phyloP scores from a whole-genome alignment of 2,113 vertebrate species.

The Poeciliopsis turrubarensis region DNA sequence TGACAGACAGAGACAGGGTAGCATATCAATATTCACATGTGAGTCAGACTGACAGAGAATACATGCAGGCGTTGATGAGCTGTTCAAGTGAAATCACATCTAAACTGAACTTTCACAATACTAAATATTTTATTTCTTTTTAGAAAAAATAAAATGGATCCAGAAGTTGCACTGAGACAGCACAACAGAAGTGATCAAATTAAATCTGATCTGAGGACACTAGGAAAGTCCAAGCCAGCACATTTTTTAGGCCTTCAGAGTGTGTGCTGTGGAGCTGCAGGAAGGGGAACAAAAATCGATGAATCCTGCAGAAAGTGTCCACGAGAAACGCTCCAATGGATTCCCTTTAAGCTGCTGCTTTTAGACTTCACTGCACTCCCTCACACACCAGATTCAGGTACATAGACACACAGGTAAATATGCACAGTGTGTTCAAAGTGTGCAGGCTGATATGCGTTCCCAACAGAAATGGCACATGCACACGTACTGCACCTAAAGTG shows the following conservation, averaged over 20 bases:
- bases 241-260: conserved; percentile 30
- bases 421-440: background rate
- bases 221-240: conserved; percentile 35
- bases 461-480: background rate
- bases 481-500: background rate
- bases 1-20: background rate
- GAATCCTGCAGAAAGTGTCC: conserved; percentile 20
- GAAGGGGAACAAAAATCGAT: conserved; percentile 44
- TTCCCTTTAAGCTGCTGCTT: conserved; percentile 43
- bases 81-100: background rate
- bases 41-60: background rate
- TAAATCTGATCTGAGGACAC: conserved; percentile 15
- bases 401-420: background rate
- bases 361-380: conserved; percentile 17
- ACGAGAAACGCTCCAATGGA: conserved; percentile 26
- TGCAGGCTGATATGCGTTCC: background rate
- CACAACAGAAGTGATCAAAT: background rate
- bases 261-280: conserved; percentile 2
- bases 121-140: too few species aligned
- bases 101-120: background rate
- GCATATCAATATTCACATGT: background rate
- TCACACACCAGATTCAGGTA: background rate
- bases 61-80: too few species aligned
- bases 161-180: background rate
- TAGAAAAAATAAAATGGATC: background rate